phyloP scores from a whole-genome alignment of 1,140 invertebrate genomes.

The Rhagoletis pomonella region DNA sequence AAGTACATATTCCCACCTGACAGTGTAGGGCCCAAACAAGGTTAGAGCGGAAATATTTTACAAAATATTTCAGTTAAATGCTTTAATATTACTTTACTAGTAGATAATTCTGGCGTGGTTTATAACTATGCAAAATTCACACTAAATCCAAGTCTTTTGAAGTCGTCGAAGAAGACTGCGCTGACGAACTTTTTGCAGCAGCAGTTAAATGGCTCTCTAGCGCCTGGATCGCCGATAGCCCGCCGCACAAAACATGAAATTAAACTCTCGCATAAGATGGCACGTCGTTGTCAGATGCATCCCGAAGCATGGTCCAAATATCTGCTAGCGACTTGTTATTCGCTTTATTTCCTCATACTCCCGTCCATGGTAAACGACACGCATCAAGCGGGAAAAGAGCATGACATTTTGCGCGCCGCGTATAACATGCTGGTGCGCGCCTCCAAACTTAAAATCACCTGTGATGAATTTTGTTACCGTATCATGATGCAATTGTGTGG shows the following conservation, averaged over 20 bases:
- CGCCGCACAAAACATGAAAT: slow-evolving; percentile 96
- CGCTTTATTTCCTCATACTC: slow-evolving; percentile 98
- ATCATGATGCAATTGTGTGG: slow-evolving; percentile 99
- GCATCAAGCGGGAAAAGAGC: slow-evolving; percentile 78
- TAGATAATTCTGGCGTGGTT: slow-evolving; percentile 60
- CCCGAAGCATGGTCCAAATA: slow-evolving; percentile 95
- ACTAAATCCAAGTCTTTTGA: slow-evolving; percentile 75
- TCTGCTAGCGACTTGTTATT: slow-evolving; percentile 90
- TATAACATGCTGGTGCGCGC: slow-evolving; percentile 91
- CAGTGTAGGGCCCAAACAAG: slow-evolving; percentile 61
- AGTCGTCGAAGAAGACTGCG: slow-evolving; percentile 71
- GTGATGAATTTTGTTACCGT: slow-evolving; percentile 98
- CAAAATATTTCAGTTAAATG: not conserved
- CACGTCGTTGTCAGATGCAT: slow-evolving; percentile 82
- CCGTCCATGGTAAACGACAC: slow-evolving; percentile 82
- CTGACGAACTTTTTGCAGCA: slow-evolving; percentile 71
- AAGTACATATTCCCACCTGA: slow-evolving; percentile 98
- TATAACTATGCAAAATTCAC: slow-evolving; percentile 77
- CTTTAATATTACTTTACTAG: not conserved
- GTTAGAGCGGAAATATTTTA: not conserved
- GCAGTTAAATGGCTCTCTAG: slow-evolving; percentile 74
- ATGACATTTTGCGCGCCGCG: slow-evolving; percentile 86
- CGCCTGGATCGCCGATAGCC: slow-evolving; percentile 92
- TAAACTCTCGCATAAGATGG: slow-evolving; percentile 91
- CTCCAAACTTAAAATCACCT: slow-evolving; percentile 86